Conservation (phyloP, 2,113 vertebrate genomes). For the Platycercus adscitus region DNA sequence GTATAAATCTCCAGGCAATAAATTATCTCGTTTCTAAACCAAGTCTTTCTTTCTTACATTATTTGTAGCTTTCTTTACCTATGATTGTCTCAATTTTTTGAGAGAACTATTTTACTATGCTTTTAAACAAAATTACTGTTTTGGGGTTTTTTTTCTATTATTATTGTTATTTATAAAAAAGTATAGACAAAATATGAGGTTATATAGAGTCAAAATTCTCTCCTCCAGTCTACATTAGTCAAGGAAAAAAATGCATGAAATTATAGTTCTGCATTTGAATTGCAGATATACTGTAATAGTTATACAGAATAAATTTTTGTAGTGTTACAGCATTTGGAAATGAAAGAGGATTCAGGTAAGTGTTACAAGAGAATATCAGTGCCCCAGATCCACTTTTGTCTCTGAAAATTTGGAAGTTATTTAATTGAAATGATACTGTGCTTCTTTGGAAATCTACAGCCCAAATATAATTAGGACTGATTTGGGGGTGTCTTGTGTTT, state of each 20-base stretch:
- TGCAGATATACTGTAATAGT: background rate
- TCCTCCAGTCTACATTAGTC: background rate
- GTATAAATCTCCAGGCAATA: background rate
- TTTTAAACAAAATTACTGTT: background rate
- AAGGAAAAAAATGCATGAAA: background rate
- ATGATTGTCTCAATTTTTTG: background rate
- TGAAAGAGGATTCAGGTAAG: background rate
- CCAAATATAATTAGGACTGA: background rate
- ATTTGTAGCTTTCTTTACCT: background rate
- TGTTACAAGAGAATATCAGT: background rate
- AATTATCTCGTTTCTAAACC: background rate
- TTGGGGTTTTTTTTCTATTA: background rate
- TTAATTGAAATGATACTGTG: background rate
- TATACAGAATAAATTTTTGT: background rate
- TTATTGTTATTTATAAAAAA: background rate
- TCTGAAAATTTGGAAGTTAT: background rate
- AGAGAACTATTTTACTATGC: background rate
- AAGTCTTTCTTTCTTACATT: background rate
- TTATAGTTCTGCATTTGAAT: background rate
- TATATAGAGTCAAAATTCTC: background rate
- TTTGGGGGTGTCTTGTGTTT: fast-evolving
- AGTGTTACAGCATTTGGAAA: background rate
- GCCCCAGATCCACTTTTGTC: background rate
- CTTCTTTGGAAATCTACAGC: background rate
- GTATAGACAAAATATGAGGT: background rate